These are phyloP conservation scores for Morpho achilles DNA, from an alignment of 2,888 invertebrate species.

Conservation along the genomic window DNA sequence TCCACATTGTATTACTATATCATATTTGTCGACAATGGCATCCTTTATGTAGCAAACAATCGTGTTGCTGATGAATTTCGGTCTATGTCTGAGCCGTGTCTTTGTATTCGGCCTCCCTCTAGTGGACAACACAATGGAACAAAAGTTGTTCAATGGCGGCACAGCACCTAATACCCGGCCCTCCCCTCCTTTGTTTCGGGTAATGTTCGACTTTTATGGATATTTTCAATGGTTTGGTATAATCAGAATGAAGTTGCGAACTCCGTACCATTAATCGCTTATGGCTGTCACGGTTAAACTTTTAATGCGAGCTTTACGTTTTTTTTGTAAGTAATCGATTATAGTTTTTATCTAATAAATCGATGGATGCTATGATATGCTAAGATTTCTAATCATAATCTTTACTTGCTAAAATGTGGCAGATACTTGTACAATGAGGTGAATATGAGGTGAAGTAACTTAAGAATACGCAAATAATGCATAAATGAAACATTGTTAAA, in stretches of 20 bases:
- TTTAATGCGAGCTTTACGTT: not conserved
- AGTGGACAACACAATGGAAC: slow-evolving; percentile 77
- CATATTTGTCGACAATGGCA: slow-evolving; percentile 77
- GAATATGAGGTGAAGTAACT: no score
- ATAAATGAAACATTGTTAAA: no score
- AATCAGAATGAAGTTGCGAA: slow-evolving; percentile 73
- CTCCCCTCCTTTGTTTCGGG: slow-evolving; percentile 75
- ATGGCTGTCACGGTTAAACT: slow-evolving; percentile 4
- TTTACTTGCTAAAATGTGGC: no score
- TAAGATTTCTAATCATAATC: no score
- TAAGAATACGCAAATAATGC: no score
- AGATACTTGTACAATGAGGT: no score
- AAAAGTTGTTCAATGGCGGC: slow-evolving; percentile 77
- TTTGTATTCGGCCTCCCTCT: slow-evolving; percentile 72
- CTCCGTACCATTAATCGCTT: slow-evolving; percentile 49
- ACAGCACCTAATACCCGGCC: slow-evolving; percentile 77
- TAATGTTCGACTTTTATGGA: slow-evolving; percentile 80
- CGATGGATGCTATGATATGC: no score
- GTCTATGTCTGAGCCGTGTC: slow-evolving; percentile 74
- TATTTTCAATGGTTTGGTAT: slow-evolving; percentile 77
- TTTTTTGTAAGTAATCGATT: no score
- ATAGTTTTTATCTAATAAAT: no score
- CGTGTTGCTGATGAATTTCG: slow-evolving; percentile 79
- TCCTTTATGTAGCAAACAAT: slow-evolving; percentile 79
- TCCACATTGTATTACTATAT: slow-evolving; percentile 74